Percentiles rank a stretch among this genome's conserved stretches.
Evolutionary conservation across 2,797 vertebrate genomes (phyloP).

Genomic region (Lithobates sylvaticus): DNA sequence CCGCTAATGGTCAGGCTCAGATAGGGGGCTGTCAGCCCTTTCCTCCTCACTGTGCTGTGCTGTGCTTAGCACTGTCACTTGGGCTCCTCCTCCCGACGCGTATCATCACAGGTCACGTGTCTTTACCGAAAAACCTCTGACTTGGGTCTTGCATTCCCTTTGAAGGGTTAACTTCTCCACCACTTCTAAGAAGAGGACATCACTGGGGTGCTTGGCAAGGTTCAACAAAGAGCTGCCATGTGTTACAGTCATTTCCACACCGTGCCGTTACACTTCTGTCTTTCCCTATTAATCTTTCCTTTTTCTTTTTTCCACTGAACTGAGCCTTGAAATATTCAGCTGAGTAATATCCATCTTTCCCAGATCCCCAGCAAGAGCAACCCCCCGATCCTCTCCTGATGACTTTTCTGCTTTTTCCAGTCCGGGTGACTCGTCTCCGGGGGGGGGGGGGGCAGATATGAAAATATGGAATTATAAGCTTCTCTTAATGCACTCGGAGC

Average conservation of each 20-base stretch:
- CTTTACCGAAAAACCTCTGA: no score
- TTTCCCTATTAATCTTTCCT: slow-evolving; percentile 58
- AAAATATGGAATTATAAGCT: slow-evolving; percentile 44
- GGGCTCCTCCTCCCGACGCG: no score
- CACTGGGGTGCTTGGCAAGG: slow-evolving; percentile 3
- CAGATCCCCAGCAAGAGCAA: slow-evolving; percentile 64
- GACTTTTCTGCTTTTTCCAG: slow-evolving; percentile 32
- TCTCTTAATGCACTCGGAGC: slow-evolving; percentile 29
- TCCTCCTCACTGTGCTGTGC: no score
- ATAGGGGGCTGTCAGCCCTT: no score
- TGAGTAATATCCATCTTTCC: slow-evolving; percentile 70
- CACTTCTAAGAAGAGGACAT: not conserved
- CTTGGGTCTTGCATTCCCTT: no score
- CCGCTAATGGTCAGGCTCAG: no score
- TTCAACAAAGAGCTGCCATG: slow-evolving; percentile 6
- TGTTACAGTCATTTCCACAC: not conserved
- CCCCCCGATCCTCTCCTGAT: slow-evolving; percentile 18
- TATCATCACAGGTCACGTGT: no score
- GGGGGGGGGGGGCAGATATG: slow-evolving; percentile 55
- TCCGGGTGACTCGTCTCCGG: slow-evolving; percentile 38
- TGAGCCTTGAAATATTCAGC: slow-evolving; percentile 71
- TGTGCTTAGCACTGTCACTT: no score
- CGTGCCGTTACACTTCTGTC: not conserved
- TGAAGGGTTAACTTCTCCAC: not conserved
- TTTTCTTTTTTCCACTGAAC: slow-evolving; percentile 67